A percentile compares a stretch with the other conserved stretches of the same genome.
These are phyloP conservation scores for Conchocele bisecta DNA, from an alignment of 2,888 invertebrate species.

Conservation along the genomic window DNA sequence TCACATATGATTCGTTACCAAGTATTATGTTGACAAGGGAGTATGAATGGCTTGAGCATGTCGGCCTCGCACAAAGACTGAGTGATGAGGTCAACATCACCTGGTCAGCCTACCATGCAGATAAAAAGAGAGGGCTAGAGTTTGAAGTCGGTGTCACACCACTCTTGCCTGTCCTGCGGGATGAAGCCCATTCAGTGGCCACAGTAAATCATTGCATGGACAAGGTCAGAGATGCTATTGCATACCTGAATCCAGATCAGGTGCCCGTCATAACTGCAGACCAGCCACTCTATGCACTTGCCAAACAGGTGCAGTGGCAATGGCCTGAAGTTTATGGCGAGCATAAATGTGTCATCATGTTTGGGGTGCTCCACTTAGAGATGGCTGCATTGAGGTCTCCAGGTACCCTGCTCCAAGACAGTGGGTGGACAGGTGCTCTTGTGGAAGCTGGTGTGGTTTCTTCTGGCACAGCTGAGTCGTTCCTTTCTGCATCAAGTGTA, in stretches of 20 bases:
- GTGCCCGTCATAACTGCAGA: neutral
- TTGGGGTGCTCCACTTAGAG: neutral
- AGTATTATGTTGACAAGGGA: neutral
- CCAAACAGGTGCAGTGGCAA: too few species aligned
- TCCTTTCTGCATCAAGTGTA: slow-evolving; percentile 51
- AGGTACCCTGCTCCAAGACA: slow-evolving; percentile 15
- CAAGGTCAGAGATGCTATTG: neutral
- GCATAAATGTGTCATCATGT: neutral
- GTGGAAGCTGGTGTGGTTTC: slow-evolving; percentile 48
- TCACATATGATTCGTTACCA: too few species aligned
- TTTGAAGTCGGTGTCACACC: neutral
- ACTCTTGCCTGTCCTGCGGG: neutral
- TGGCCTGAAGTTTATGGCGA: too few species aligned
- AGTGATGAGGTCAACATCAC: neutral
- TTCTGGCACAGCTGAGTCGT: slow-evolving; percentile 56
- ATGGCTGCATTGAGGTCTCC: neutral
- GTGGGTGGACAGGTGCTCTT: slow-evolving; percentile 41
- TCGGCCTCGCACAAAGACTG: neutral
- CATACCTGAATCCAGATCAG: neutral
- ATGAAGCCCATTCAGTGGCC: neutral
- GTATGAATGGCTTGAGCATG: slow-evolving; percentile 1
- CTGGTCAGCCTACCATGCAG: neutral
- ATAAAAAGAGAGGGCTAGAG: neutral
- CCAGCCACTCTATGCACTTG: neutral
- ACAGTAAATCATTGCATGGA: neutral